Evolutionary conservation across 2,797 vertebrate species (phyloP), one percentile per base, ranked within the genome.

Genomic region (Lacerta bilineata): DNA sequence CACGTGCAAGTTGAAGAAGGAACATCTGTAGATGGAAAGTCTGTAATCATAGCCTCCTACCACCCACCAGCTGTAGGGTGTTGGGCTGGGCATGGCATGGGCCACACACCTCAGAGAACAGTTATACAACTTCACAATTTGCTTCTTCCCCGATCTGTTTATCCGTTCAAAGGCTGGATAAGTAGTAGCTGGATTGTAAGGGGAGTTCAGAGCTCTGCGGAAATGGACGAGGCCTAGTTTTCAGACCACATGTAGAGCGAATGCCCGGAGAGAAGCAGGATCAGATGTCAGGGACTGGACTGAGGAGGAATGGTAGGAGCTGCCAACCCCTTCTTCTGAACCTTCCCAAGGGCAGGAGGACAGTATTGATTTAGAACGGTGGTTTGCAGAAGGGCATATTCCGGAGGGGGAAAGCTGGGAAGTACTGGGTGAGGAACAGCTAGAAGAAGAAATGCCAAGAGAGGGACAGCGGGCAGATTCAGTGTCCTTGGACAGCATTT

Each of bases 131-230:
- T 61, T 80, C 77, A 59, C 46, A 71, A 23, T 36, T 80, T 61
- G 66, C 50, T 87, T 87, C 46, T 4, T 29, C 46, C 43, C 71
- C 39, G 46, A 72, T 72, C 71, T 87, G 77, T 87, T 87, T 87
- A 71, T 71, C n/a, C 33, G 18, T 11, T 36, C 8, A 59, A 55
- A 71, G 25, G 2, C 27, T 80, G 23, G 80, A 59, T 61, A 61
- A 7, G 20, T 61, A 77, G 20, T 29, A 10, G 20, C 39, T 23
- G 25, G 20, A 43, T 25, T 78, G 25, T 5, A 25, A 29, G 36
- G 25, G 41, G 5, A n/a, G 29, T 78, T 78, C 76, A 50, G 6
- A 11, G 43, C 29, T 27, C 66, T 9, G 25, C 1, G 66, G 8
- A 8, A 68, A 25, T 68, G 66, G 27, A 29, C 2, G 1, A 23